These are phyloP conservation scores for Allophyes oxyacanthae DNA, from an alignment of 2,888 invertebrate genomes.

Conservation along the genomic window DNA sequence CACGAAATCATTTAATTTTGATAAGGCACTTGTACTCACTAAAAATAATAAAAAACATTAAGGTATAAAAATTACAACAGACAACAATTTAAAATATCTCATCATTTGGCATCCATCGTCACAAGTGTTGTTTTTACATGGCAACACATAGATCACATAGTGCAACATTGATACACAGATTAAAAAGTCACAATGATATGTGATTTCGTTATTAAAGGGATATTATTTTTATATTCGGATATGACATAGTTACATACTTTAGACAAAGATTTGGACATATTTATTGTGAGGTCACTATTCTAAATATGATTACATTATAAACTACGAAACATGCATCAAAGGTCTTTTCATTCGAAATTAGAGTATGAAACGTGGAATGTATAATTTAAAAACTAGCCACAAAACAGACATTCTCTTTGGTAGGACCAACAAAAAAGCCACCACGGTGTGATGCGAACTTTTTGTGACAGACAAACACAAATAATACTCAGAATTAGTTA, in stretches of 20 bases:
- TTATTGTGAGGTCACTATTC: constrained; percentile 52
- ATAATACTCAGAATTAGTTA: constrained; percentile 51
- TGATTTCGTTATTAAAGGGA: constrained; percentile 37
- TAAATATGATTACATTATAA: constrained; percentile 45
- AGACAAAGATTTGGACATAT: constrained; percentile 43
- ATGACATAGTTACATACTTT: constrained; percentile 36
- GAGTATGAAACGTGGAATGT: constrained; percentile 62
- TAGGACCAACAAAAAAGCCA: constrained; percentile 51
- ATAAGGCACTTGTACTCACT: constrained; percentile 67
- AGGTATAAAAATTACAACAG: constrained; percentile 67
- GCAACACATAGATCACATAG: constrained; percentile 74
- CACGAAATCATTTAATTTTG: constrained; percentile 50
- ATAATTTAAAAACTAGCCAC: constrained; percentile 52
- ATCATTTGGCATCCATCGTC: constrained; percentile 79
- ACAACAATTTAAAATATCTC: constrained; percentile 69
- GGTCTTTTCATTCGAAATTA: constrained; percentile 47
- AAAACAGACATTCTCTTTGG: constrained; percentile 55
- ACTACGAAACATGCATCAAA: constrained; percentile 42
- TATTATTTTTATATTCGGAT: constrained; percentile 32
- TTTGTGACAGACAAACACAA: constrained; percentile 55
- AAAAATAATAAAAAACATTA: constrained; percentile 53
- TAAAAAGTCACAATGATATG: constrained; percentile 57
- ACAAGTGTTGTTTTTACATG: constrained; percentile 66
- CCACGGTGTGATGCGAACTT: constrained; percentile 48
- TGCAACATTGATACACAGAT: constrained; percentile 46